A percentile compares a stretch with the other conserved stretches of the same genome.
These are phyloP conservation scores for Cynopterus brachyotis DNA, from an alignment of 2,113 vertebrate species.

Conservation along the genomic window DNA sequence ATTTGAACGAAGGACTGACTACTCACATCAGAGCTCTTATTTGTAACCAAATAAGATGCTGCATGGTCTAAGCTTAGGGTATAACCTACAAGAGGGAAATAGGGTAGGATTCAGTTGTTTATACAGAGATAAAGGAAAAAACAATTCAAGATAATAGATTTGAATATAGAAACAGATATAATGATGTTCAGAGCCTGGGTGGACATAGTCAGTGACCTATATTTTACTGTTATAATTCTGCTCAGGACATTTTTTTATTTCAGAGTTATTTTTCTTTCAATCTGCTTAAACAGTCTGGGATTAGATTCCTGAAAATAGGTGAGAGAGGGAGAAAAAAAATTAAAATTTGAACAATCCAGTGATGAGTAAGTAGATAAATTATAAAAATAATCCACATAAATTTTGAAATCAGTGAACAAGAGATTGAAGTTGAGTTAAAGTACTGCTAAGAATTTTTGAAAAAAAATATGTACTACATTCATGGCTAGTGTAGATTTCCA, in stretches of 20 bases:
- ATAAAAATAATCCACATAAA: background rate
- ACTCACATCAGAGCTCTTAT: background rate
- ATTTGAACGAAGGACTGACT: background rate
- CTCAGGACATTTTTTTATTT: background rate
- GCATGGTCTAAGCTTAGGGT: background rate
- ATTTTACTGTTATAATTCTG: conserved; percentile 24
- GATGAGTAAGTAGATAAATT: background rate
- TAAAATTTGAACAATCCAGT: background rate
- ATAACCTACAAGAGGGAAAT: background rate
- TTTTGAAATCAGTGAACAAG: background rate
- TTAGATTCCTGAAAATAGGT: background rate
- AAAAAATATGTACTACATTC: background rate
- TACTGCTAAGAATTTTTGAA: background rate
- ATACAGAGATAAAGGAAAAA: background rate
- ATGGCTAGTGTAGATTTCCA: background rate
- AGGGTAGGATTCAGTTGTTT: background rate
- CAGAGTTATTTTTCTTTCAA: background rate
- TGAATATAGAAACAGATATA: background rate
- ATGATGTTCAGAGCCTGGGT: background rate
- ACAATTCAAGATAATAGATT: background rate
- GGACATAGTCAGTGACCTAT: background rate
- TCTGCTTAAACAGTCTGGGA: background rate
- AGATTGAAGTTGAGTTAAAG: background rate
- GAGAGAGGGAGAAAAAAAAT: background rate
- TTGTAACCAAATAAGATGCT: background rate